Conservation (phyloP, 2,888 invertebrate species). For the Tetramorium bicarinatum region DNA sequence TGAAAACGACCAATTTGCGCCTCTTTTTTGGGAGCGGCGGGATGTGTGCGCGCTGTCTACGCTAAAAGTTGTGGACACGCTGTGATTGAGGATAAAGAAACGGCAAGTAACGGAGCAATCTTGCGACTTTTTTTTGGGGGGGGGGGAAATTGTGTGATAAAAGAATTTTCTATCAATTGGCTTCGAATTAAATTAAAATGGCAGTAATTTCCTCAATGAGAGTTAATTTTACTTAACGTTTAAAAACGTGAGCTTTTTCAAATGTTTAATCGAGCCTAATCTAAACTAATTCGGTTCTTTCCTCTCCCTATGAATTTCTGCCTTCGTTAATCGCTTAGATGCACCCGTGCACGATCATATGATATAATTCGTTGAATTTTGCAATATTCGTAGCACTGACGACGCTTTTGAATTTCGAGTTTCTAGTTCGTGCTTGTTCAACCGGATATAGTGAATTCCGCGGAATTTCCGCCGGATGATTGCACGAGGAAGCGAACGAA, state of each 20-base stretch:
- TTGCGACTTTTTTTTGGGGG: background rate
- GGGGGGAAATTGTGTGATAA: background rate
- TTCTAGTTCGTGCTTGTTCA: constrained; percentile 36
- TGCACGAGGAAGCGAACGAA: constrained; percentile 51
- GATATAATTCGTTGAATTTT: constrained; percentile 35
- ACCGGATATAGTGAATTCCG: constrained; percentile 47
- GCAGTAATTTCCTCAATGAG: too few relatives aligned
- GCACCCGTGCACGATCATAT: background rate
- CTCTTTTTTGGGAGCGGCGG: background rate
- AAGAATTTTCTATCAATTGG: background rate
- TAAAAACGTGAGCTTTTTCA: background rate
- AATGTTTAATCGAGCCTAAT: background rate
- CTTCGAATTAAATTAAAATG: background rate
- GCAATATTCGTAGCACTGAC: constrained; percentile 19
- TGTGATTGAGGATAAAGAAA: background rate
- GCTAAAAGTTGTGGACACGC: background rate
- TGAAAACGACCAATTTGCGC: constrained; percentile 38
- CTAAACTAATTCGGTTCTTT: background rate
- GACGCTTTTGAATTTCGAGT: constrained; percentile 47
- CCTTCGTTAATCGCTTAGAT: background rate
- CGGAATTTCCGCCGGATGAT: constrained; percentile 54
- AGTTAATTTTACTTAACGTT: background rate
- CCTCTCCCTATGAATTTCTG: background rate
- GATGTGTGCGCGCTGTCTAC: background rate
- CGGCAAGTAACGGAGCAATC: background rate